phyloP scores from a whole-genome alignment of 2,888 invertebrate genomes.

The Tromatobia lineatoria region DNA sequence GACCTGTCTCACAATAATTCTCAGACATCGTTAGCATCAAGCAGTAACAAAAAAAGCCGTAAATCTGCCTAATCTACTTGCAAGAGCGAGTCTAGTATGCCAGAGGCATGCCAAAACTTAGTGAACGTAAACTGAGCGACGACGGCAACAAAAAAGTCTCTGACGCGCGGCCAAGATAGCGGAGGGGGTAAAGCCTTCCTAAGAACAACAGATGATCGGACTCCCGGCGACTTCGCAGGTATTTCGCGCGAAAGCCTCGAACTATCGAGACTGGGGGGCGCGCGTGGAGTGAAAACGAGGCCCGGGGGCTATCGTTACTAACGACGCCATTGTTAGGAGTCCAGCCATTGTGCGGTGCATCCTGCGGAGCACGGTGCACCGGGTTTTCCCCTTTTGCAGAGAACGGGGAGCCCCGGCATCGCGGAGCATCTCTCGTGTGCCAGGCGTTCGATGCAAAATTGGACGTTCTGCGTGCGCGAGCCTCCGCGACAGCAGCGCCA shows the following conservation, averaged over 20 bases:
- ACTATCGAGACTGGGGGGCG: slow-evolving; percentile 73
- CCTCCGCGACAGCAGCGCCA: neutral
- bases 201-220: slow-evolving; percentile 51
- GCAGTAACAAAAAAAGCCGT: neutral
- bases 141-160: neutral
- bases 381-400: slow-evolving; percentile 61
- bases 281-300: slow-evolving; percentile 53
- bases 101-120: neutral
- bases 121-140: neutral
- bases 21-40: neutral
- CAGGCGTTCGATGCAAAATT: slow-evolving; percentile 6
- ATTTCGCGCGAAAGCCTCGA: slow-evolving; percentile 27
- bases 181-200: neutral
- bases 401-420: neutral
- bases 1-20: neutral
- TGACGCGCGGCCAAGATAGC: neutral
- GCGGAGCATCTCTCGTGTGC: neutral
- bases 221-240: slow-evolving; percentile 71
- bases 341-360: slow-evolving; percentile 81
- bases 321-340: slow-evolving; percentile 84
- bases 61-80: neutral
- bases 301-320: slow-evolving; percentile 76
- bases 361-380: slow-evolving; percentile 74
- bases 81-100: neutral
- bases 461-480: neutral